Evolutionary conservation across 2,113 vertebrate species (phyloP), one percentile per base, ranked within the genome.

Genomic region (Craseonycteris thonglongyai): DNA sequence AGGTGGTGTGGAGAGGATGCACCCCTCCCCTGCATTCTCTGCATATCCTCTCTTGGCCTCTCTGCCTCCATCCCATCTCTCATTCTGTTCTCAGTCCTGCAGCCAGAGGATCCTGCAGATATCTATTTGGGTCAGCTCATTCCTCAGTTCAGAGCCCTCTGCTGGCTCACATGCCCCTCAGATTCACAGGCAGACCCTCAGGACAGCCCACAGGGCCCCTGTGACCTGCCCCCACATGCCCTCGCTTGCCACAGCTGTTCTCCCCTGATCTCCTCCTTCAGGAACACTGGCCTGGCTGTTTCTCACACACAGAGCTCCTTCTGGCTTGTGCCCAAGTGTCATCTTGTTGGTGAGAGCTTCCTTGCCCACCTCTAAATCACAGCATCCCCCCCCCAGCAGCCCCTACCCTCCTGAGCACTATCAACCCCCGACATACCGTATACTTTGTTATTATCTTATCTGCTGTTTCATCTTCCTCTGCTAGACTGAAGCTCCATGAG

Each of bases 241-340:
- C 54, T 6, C 54, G 21, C 54, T 21, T 21, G 1, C 54, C 54
- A 54, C 51, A 54, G 14, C 49, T 18, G 16, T 14, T 18, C 51
- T 1, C 51, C 6, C 40, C 79, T 7, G 1, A 54, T 18, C 7
- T 35, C 40, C 5, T 0, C 33, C 24, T 6, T 13, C 35, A 16
- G 54, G 30, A 49, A 8, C 13, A 0, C 76, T 11, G 35, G 8
- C 68, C 56, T 30, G 42, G 7, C 26, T 59, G 5, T 28, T 40
- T 14, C n/a, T 47, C n/a, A 61, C 40, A 13, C 1, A 0, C 63
- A 56, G 74, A 56, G 61, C 21, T 69, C 61, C 82, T 59, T 22
- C 63, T 15, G 26, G n/a, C 8, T 59, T 30, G 63, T 49, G 9
- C 13, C 38, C 38, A 56, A 13, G 40, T 33, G 42, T 59, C 35